Base-by-base conservation (phyloP, 2,888 invertebrate genomes). In the Coelopa pilipes region DNA sequence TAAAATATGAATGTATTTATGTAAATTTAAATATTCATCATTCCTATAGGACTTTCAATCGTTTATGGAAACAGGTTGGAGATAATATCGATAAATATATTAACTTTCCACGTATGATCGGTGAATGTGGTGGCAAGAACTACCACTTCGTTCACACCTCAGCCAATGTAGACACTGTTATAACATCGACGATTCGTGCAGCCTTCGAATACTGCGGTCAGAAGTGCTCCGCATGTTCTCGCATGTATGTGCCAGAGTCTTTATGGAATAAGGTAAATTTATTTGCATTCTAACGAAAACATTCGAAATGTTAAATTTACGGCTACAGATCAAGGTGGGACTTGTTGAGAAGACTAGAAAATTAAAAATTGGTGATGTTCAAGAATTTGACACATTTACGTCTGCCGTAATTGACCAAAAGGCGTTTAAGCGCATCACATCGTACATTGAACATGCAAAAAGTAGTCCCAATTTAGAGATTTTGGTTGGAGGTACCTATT, bases 51-150 rank as follows among this genome's bases (percentile, higher is more conserved):
- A 98, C 98, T 34, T 98, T 98, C 87, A 94, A 94, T 84, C 92
- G 94, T 80, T 87, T 99, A 63, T 99, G 98, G 98, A 92, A 92
- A 80, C 94, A 95, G 87, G 96, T 98, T 47, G 98, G 96, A 19
- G 89, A 94, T 77, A 98, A 98, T 85, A 90, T 99, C 60, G 90
- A 91, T 79, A 91, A 87, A 1, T 99, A 98, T 87, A 90, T 88
- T 60, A 96, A 96, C 84, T 99, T 97, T 87, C 99, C 99, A 0
- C 92, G 98, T 78, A 88, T 99, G 72, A 94, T 98, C 81, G 94
- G 96, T 75, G 99, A 99, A 89, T 99, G 98, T 88, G 99, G 99
- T 70, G 99, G 99, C 46, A 99, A 99, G 88, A 99, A 99, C 89
- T 99, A 95, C 87, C 99, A 99, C 87, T 97, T 99, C 82, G 90